Evolutionary conservation across 2,113 vertebrate species (phyloP).

Genomic region (Notothenia rossii): DNA sequence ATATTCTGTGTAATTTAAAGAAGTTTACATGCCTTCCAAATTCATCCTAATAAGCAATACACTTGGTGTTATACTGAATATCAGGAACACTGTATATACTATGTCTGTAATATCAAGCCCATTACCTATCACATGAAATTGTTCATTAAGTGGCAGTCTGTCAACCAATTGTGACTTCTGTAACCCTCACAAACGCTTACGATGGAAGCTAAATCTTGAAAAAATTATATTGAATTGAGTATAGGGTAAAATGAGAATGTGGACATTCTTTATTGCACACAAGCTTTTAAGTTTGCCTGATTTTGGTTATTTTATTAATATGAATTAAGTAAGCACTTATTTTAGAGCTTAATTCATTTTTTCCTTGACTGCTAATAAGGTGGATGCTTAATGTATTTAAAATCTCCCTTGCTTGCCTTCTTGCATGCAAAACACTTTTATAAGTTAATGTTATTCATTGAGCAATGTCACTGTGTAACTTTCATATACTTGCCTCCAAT

Average conservation of each 20-base stretch:
- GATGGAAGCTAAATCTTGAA: neutral
- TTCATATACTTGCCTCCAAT: neutral
- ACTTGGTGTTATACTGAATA: neutral
- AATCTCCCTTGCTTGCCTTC: slow-evolving; percentile 21
- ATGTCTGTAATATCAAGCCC: too few relatives aligned
- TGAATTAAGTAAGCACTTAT: slow-evolving; percentile 5
- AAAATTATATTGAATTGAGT: neutral
- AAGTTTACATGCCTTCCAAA: neutral
- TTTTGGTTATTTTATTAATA: slow-evolving; percentile 5
- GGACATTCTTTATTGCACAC: neutral
- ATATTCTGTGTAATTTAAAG: neutral
- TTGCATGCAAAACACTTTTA: slow-evolving; percentile 45
- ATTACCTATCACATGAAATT: neutral
- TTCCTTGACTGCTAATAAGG: slow-evolving; percentile 1
- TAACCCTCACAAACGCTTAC: neutral
- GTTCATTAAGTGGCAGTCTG: neutral
- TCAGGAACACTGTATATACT: neutral
- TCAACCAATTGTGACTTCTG: neutral
- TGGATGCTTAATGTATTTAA: slow-evolving; percentile 31
- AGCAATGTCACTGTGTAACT: slow-evolving; percentile 21
- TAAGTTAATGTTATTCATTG: slow-evolving; percentile 11
- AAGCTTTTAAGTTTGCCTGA: slow-evolving; percentile 8
- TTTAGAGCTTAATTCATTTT: too few relatives aligned
- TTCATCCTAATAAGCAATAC: neutral
- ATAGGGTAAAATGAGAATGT: neutral